Evolutionary conservation across 2,888 invertebrate species (phyloP).

Genomic region (Autographa pulchrina): DNA sequence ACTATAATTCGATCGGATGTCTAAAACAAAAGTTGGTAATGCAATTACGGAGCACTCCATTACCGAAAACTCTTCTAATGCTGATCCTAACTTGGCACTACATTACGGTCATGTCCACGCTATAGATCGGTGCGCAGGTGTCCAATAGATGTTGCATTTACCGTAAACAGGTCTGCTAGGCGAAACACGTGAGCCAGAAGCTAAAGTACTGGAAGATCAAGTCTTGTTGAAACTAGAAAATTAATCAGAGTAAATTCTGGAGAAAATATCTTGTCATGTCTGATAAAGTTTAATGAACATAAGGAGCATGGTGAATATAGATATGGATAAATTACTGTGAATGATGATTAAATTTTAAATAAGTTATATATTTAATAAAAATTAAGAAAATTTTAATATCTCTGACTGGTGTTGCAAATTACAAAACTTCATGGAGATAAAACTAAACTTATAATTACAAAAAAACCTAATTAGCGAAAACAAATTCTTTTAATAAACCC

Average conservation of each 20-base stretch:
- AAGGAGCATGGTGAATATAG: background rate
- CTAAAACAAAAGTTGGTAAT: slow-evolving; percentile 60
- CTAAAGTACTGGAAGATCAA: slow-evolving; percentile 66
- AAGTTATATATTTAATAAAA: no score
- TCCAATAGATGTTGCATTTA: slow-evolving; percentile 70
- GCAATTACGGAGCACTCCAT: slow-evolving; percentile 61
- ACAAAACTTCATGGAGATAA: background rate
- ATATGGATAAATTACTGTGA: background rate
- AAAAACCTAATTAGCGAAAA: slow-evolving; percentile 53
- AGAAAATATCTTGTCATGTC: slow-evolving; percentile 44
- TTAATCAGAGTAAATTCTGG: slow-evolving; percentile 43
- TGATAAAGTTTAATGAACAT: slow-evolving; percentile 35
- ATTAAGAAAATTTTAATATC: no score
- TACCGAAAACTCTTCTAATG: slow-evolving; percentile 58
- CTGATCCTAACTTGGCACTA: slow-evolving; percentile 63
- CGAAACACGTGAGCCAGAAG: slow-evolving; percentile 72
- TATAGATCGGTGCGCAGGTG: slow-evolving; percentile 81
- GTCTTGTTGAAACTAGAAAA: slow-evolving; percentile 28
- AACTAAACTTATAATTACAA: background rate
- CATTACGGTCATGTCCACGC: slow-evolving; percentile 77
- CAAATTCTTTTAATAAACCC: slow-evolving; percentile 68
- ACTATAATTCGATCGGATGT: slow-evolving; percentile 59
- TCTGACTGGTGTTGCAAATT: background rate
- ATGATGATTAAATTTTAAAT: background rate
- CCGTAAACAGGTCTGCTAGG: slow-evolving; percentile 61